phyloP scores from a whole-genome alignment of 2,888 invertebrate species.

The Ochropleura plecta region DNA sequence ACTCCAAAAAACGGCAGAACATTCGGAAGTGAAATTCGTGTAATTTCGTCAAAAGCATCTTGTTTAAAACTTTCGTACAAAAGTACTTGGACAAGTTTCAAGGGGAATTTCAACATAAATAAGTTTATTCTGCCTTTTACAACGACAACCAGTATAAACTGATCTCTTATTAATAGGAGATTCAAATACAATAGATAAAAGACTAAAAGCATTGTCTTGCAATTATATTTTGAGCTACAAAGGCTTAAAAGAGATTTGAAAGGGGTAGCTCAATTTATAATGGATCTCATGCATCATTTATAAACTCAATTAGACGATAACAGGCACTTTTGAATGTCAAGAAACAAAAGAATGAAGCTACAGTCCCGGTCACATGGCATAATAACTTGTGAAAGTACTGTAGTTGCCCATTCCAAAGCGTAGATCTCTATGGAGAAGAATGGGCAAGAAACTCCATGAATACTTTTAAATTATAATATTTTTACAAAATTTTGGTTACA shows the following conservation, averaged over 20 bases:
- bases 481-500: too few relatives aligned
- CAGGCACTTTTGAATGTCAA: too few relatives aligned
- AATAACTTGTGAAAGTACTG: too few relatives aligned
- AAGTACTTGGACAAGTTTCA: constrained; percentile 17
- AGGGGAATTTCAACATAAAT: constrained; percentile 12
- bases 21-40: background rate
- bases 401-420: too few relatives aligned
- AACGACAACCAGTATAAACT: background rate
- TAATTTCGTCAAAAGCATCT: constrained; percentile 13
- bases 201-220: background rate
- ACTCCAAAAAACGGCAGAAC: background rate
- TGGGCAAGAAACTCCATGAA: too few relatives aligned
- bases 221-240: constrained; percentile 13
- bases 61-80: constrained; percentile 18
- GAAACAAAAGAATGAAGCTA: too few relatives aligned
- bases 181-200: constrained; percentile 8
- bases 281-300: background rate
- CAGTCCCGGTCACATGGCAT: too few relatives aligned
- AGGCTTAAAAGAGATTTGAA: background rate
- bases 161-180: background rate
- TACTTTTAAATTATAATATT: too few relatives aligned
- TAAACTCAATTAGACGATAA: too few relatives aligned
- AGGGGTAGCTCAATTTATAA: constrained; percentile 17
- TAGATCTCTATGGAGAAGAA: too few relatives aligned
- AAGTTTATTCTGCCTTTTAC: rapidly evolving